Conservation (phyloP, 2,113 vertebrate genomes). For the Neotoma lepida region DNA sequence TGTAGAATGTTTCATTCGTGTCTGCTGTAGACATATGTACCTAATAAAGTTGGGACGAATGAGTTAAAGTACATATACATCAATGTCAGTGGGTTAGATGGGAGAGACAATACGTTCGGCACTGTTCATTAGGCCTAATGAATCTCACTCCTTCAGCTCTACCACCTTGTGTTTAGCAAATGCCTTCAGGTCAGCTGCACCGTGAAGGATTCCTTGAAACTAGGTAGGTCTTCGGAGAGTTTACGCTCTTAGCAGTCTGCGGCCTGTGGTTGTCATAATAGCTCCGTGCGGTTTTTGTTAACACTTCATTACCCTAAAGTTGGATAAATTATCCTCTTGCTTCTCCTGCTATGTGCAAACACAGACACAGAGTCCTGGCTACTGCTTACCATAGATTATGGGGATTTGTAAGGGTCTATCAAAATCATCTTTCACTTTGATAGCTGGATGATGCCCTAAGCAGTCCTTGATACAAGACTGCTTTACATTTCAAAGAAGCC, state of each 20-base stretch:
- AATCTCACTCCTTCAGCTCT: conserved; percentile 81
- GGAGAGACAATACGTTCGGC: conserved; percentile 82
- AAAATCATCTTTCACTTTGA: conserved; percentile 85
- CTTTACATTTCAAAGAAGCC: conserved; percentile 82
- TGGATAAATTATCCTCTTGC: conserved; percentile 87
- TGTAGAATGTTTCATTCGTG: conserved; percentile 88
- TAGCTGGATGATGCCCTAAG: conserved; percentile 84
- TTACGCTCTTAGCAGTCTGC: conserved; percentile 81
- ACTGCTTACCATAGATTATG: conserved; percentile 85
- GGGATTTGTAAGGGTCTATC: conserved; percentile 87
- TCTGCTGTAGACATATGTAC: conserved; percentile 90
- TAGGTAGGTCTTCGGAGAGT: conserved; percentile 82
- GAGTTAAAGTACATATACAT: conserved; percentile 86
- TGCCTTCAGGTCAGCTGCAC: conserved; percentile 81
- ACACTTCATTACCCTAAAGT: conserved; percentile 89
- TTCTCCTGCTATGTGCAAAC: conserved; percentile 84
- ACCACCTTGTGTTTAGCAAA: conserved; percentile 82
- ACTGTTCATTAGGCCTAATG: conserved; percentile 86
- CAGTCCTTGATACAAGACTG: conserved; percentile 75
- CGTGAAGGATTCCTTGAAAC: conserved; percentile 79
- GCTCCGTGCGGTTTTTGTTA: conserved; percentile 90
- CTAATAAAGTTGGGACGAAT: conserved; percentile 90
- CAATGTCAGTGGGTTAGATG: conserved; percentile 82
- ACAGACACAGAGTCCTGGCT: conserved; percentile 82
- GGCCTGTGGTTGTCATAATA: conserved; percentile 88